Evolutionary conservation across 2,797 vertebrate species (phyloP).

Genomic region (Pseudocheirus occidentalis): DNA sequence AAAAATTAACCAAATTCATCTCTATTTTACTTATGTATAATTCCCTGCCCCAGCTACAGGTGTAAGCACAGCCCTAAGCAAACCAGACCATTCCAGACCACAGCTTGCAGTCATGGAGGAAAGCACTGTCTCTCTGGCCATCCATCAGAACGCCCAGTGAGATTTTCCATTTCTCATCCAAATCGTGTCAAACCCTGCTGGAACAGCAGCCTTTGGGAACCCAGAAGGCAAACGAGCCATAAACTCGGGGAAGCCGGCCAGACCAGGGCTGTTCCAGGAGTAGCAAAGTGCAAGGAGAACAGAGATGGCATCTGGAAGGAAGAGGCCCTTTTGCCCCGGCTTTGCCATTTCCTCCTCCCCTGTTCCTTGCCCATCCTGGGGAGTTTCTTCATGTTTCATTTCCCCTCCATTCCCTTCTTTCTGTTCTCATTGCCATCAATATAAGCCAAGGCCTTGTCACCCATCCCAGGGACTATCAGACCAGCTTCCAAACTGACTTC

Average conservation of each 20-base stretch:
- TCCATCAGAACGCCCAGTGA: neutral
- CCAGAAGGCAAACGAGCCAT: neutral
- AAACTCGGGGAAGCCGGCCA: neutral
- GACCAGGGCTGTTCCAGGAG: neutral
- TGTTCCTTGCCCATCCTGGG: neutral
- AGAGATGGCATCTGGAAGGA: neutral
- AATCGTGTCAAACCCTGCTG: neutral
- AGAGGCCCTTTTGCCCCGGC: neutral
- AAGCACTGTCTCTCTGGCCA: neutral
- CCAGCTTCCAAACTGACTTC: neutral
- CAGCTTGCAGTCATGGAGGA: neutral
- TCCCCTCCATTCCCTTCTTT: neutral
- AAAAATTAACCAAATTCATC: neutral
- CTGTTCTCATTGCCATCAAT: neutral
- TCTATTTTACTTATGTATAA: neutral
- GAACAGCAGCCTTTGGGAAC: neutral
- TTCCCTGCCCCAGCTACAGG: neutral
- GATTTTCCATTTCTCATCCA: neutral
- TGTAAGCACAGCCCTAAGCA: neutral
- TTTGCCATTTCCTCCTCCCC: neutral
- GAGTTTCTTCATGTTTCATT: neutral
- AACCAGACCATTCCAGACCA: neutral
- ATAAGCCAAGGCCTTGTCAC: neutral
- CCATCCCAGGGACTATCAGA: rapidly evolving
- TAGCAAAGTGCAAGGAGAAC: neutral